Evolutionary conservation across 2,888 invertebrate genomes (phyloP).

Genomic region (Tineola bisselliella): DNA sequence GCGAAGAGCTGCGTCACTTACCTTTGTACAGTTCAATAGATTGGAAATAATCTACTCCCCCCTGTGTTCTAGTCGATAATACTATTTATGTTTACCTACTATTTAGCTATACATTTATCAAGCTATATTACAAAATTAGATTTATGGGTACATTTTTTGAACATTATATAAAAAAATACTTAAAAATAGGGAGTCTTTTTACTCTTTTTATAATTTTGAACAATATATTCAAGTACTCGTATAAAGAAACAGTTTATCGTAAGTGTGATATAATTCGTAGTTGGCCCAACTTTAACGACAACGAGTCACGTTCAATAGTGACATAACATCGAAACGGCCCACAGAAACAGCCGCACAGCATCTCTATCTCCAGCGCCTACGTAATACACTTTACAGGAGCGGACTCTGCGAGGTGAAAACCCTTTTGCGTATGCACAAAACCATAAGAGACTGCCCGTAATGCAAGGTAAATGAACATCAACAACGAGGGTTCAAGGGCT

Average conservation of each 20-base stretch:
- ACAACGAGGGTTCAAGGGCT: slow-evolving; percentile 57
- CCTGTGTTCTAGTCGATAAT: background rate
- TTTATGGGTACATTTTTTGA: too few relatives aligned
- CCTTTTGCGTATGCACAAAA: slow-evolving; percentile 51
- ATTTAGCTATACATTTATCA: background rate
- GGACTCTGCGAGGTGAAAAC: slow-evolving; percentile 57
- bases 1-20: slow-evolving; percentile 1
- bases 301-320: slow-evolving; percentile 56
- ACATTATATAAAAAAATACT: too few relatives aligned
- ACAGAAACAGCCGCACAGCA: slow-evolving; percentile 55
- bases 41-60: background rate
- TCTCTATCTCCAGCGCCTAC: slow-evolving; percentile 58
- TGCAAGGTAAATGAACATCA: slow-evolving; percentile 55
- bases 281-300: background rate
- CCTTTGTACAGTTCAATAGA: slow-evolving; percentile 10
- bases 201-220: too few relatives aligned
- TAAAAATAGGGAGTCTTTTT: too few relatives aligned
- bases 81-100: background rate
- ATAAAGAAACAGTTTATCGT: background rate
- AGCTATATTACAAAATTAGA: background rate
- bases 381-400: slow-evolving; percentile 39
- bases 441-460: slow-evolving; percentile 40
- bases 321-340: slow-evolving; percentile 55
- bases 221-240: too few relatives aligned
- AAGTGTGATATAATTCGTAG: background rate